These are phyloP conservation scores for Sebastes nivosus DNA, from an alignment of 2,797 vertebrate genomes.

Conservation along the genomic window DNA sequence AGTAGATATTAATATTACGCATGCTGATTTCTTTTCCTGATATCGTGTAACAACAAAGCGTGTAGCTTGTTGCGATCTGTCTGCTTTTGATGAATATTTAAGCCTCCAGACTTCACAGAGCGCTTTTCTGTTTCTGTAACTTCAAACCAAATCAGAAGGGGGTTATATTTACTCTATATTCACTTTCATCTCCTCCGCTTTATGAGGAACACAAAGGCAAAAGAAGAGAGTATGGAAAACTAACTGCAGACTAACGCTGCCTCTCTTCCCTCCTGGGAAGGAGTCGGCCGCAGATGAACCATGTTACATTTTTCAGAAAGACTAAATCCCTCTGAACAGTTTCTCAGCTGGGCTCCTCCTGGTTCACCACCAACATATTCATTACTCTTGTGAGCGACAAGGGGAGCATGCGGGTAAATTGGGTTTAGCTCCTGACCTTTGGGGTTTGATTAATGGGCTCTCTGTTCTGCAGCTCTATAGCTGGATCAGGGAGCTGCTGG, in stretches of 20 bases:
- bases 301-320: conserved; percentile 58
- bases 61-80: conserved; percentile 24
- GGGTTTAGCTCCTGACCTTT: conserved; percentile 85
- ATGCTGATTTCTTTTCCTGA: conserved; percentile 1
- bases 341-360: conserved; percentile 59
- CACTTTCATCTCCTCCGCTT: conserved; percentile 47
- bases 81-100: conserved; percentile 57
- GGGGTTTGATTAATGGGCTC: conserved; percentile 82
- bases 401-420: conserved; percentile 79
- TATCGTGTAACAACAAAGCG: conserved; percentile 25
- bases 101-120: conserved; percentile 26
- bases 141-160: conserved; percentile 38
- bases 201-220: conserved; percentile 37
- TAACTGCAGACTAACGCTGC: conserved; percentile 4
- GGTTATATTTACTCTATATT: conserved; percentile 45
- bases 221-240: conserved; percentile 10
- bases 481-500: conserved; percentile 54
- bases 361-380: conserved; percentile 72
- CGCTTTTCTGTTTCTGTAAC: conserved; percentile 36
- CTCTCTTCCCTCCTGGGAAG: conserved; percentile 41
- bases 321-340: conserved; percentile 57
- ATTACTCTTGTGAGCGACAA: conserved; percentile 81
- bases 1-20: neutral
- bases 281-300: conserved; percentile 44
- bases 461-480: conserved; percentile 60